Conservation (phyloP, 2,888 invertebrate species). For the Agapostemon virescens region DNA sequence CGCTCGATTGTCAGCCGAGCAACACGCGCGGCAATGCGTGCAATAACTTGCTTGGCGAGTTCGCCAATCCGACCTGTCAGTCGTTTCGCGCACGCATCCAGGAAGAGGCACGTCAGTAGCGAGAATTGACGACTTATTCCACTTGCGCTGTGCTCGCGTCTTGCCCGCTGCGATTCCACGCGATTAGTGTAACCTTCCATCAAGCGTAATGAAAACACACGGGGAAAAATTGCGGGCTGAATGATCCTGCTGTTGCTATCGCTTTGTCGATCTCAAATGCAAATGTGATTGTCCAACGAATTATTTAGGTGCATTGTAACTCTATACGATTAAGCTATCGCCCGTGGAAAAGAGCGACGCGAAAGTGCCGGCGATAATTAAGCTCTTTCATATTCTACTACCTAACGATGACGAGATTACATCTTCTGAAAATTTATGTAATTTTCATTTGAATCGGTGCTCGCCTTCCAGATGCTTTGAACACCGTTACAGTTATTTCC, state of each 20-base stretch:
- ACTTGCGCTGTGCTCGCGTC: not conserved
- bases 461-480: too few relatives aligned
- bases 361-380: too few relatives aligned
- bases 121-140: conserved; percentile 41
- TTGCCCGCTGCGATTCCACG: not conserved
- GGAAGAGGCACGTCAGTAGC: conserved; percentile 32
- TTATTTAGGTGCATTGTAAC: not conserved
- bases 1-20: conserved; percentile 68
- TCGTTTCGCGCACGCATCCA: conserved; percentile 42
- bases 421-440: too few relatives aligned
- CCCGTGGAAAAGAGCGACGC: too few relatives aligned
- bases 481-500: too few relatives aligned
- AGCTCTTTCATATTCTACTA: too few relatives aligned
- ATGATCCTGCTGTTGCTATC: not conserved
- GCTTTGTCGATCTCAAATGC: not conserved
- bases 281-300: not conserved
- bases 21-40: conserved; percentile 64
- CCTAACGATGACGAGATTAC: too few relatives aligned
- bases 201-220: not conserved
- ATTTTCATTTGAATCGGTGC: too few relatives aligned
- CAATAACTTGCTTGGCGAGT: conserved; percentile 67
- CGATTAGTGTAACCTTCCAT: not conserved
- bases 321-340: not conserved
- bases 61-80: conserved; percentile 66
- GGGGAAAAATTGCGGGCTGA: not conserved